These are phyloP conservation scores for Aphelocoma coerulescens DNA, from an alignment of 2,113 vertebrate genomes.

Conservation along the genomic window DNA sequence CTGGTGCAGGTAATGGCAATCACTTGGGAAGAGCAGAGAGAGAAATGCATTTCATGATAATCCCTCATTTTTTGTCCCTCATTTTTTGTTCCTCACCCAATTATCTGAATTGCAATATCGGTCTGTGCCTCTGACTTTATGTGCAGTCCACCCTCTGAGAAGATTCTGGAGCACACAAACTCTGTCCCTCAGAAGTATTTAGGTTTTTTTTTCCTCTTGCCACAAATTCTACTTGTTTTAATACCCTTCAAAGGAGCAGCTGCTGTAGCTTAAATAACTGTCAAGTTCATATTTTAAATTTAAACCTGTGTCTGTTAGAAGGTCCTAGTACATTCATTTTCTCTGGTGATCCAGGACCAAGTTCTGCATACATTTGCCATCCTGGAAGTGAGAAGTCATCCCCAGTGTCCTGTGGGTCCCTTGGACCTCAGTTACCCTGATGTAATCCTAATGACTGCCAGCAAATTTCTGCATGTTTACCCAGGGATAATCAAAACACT, in stretches of 20 bases:
- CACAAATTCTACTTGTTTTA: not conserved
- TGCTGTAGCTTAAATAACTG: not conserved
- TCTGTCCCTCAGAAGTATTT: not conserved
- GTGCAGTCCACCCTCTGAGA: not conserved
- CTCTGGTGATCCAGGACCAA: not conserved
- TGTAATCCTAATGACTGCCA: not conserved
- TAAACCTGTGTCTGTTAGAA: not conserved
- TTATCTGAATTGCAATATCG: not conserved
- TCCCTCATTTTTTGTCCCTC: not conserved
- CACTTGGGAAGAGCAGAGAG: not conserved
- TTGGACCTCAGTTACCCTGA: not conserved
- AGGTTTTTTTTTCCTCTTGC: not conserved
- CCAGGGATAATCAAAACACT: not conserved
- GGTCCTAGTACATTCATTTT: not conserved
- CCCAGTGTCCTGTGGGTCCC: not conserved
- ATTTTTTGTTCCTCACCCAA: not conserved
- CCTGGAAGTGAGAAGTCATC: not conserved
- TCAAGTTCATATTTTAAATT: not conserved
- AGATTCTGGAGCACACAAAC: not conserved
- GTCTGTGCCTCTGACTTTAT: not conserved
- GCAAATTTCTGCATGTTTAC: not conserved
- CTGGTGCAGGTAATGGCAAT: not conserved
- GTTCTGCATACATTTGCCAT: accelerated
- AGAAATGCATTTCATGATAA: not conserved
- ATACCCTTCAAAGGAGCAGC: not conserved